Evolutionary conservation across 2,888 invertebrate genomes (phyloP), one percentile per base, ranked within the genome.

Genomic region (Hemistola chrysoprasaria): DNA sequence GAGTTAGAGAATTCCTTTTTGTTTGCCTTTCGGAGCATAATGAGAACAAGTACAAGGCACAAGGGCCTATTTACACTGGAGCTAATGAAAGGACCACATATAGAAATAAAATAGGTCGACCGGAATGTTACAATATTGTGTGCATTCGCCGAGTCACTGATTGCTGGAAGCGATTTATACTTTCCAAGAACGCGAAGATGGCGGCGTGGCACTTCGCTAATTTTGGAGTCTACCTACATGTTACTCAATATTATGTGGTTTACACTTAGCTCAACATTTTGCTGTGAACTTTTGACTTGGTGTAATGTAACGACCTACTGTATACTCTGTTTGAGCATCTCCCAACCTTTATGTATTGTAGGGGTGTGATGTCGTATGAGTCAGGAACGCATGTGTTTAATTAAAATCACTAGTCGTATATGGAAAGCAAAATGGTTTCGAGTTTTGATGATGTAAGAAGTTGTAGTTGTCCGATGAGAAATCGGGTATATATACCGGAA

Each of bases 111-210:
- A 49, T 52, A 50, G 54, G 45, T 47, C 44, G 57, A 42, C 43
- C 37, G 39, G 32, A 52, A 57, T 55, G 51, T 60, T 50, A 53
- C 50, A 64, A 61, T 58, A 60, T 53, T 54, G 36, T 53, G 49
- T 46, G 49, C 49, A 50, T 53, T 55, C 9, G 42, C 41, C 55
- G 41, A 56, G 53, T 46, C 33, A 32, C 45, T 42, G 42, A 60
- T 64, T 48, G 50, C 58, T 63, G 57, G 54, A 62, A 68, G 55
- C 59, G 54, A 67, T 65, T 65, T 59, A 61, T 57, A 56, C 39
- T 64, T 66, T 65, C 65, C 52, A 49, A 56, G 65, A 66, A 65
- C 21, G 46, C 36, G 28, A 34, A 44, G 44, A 51, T 53, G 60
- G 59, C 64, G 59, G 46, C 50, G 61, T 53, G 56, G 58, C 56